phyloP scores from a whole-genome alignment of 2,888 invertebrate species.

The Thecophora atra region DNA sequence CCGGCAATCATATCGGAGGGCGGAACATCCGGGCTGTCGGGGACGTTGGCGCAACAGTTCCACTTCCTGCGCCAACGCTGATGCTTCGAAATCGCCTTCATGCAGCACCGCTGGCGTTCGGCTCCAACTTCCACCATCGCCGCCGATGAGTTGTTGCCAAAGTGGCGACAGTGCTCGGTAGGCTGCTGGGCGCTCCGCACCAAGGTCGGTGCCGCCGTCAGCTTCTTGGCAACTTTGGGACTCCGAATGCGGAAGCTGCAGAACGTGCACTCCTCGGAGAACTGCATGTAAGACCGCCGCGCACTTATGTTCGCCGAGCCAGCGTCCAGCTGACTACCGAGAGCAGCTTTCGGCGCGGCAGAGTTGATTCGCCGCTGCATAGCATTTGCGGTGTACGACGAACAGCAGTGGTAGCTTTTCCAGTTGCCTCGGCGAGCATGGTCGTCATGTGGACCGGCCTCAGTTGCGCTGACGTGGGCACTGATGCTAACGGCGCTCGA shows the following conservation, averaged over 20 bases:
- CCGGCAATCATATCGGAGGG: conserved; percentile 67
- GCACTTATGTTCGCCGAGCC: conserved; percentile 40
- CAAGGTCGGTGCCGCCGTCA: neutral
- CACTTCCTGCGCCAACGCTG: conserved; percentile 69
- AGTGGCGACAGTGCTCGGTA: conserved; percentile 35
- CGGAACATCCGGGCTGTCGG: conserved; percentile 71
- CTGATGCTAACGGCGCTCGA: conserved; percentile 23
- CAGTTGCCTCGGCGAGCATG: conserved; percentile 38
- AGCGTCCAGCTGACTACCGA: conserved; percentile 53
- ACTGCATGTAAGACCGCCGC: conserved; percentile 57
- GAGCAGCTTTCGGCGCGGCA: conserved; percentile 55
- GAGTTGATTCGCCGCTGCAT: conserved; percentile 57
- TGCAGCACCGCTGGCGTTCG: conserved; percentile 54
- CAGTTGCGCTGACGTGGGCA: conserved; percentile 40
- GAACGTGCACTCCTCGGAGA: conserved; percentile 64
- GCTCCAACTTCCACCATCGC: conserved; percentile 38
- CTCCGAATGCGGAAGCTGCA: conserved; percentile 65
- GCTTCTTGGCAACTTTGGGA: conserved; percentile 49
- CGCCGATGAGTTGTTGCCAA: conserved; percentile 19
- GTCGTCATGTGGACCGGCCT: conserved; percentile 35
- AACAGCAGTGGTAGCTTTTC: conserved; percentile 66
- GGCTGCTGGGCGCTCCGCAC: neutral
- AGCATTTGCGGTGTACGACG: conserved; percentile 60
- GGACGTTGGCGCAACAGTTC: conserved; percentile 71
- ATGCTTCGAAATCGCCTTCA: conserved; percentile 64